Evolutionary conservation across 2,113 vertebrate species (phyloP), one percentile per base, ranked within the genome.

Genomic region (Scolopax mira): DNA sequence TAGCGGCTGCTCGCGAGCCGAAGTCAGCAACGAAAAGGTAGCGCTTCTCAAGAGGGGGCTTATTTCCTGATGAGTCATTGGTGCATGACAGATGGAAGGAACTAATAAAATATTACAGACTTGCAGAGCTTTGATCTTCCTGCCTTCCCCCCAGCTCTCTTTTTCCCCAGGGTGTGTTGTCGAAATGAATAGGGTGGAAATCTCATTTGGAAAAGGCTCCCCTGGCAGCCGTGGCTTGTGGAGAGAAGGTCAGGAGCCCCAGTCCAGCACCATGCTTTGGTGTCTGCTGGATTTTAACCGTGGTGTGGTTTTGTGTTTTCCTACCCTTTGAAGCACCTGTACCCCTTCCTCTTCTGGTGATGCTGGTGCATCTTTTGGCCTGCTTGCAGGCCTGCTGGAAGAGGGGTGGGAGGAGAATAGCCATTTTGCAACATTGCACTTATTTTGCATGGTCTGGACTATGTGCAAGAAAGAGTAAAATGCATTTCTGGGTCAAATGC

Each of bases 91-190:
- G 95, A 96, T 94, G 96, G 90, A 96, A 95, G 82, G 85, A 86
- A 51, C 89, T 93, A 92, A 95, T 92, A 91, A 93, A 97, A 90
- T 95, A 92, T 82, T 92, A 91, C 3, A 10, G 75, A 82, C 79
- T 86, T 35, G 75, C 41, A 69, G 91, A 73, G 86, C 92, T 96
- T 95, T 95, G 86, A 96, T 95, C 79, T 95, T 77, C 44, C 77
- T 69, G 79, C 55, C 23, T 25, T 82, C 2, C 8, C 8, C 18
- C 35, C 18, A 7, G 27, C 16, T 6, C 8, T 6, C 35, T 52
- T 80, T 48, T 78, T 78, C 88, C 88, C 90, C 88, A 78, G 90
- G 31, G 65, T 62, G 55, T 61, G 79, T 30, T 94, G 65, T 60
- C 3, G 1, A 79, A 87, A 79, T 81, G 48, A 93, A 93, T 60